Base-by-base conservation (phyloP, 2,888 invertebrate genomes). In the Glyphotaelius pellucidus region DNA sequence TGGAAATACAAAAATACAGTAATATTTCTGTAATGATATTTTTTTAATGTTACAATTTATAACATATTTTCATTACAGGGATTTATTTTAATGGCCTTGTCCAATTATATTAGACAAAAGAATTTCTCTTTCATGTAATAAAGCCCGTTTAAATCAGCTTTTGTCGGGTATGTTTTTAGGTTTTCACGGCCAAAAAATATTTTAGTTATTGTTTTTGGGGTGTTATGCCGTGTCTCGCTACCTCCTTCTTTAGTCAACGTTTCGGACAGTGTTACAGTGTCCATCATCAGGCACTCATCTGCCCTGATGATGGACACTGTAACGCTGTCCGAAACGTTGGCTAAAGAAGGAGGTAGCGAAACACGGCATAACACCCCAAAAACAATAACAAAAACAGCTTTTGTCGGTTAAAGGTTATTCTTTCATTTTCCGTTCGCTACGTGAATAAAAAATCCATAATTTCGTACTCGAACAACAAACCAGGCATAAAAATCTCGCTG, bases 41-140 rank as follows among this genome's bases (percentile, higher is more conserved):
- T 67, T 42, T n/a, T 67, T 5, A n/a, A n/a, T 67, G 25, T 67
- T 9, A 35, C 35, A 11, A 83, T 25, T 11, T 35, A 83, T 35
- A 15, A 31, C 11, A 83, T 83, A 25, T 14, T 32, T 31, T 31
- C 31, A 32, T 83, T 31, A 0, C 15, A 14, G 83, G 83, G 30
- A 83, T 19, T 83, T 83, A 25, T 83, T 83, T 83, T 35, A 83
- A 35, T 83, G 35, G 35, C 9, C 11, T 25, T 83, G 83, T 83
- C 35, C 83, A 83, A 83, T 83, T 90, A 90, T 31, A 90, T 81
- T 81, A 80, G 42, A n/a, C 80, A 31, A 25, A 31, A 15, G 30
- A 89, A 30, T 31, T 80, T 80, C 30, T 5, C 25, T 67, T 67
- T n/a, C 67, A 67, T 25, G 2, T 67, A 25, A 67, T 25, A 67